Evolutionary conservation across 2,888 invertebrate genomes (phyloP), one percentile per base, ranked within the genome.

Genomic region (Lordiphosa andalusiaca): DNA sequence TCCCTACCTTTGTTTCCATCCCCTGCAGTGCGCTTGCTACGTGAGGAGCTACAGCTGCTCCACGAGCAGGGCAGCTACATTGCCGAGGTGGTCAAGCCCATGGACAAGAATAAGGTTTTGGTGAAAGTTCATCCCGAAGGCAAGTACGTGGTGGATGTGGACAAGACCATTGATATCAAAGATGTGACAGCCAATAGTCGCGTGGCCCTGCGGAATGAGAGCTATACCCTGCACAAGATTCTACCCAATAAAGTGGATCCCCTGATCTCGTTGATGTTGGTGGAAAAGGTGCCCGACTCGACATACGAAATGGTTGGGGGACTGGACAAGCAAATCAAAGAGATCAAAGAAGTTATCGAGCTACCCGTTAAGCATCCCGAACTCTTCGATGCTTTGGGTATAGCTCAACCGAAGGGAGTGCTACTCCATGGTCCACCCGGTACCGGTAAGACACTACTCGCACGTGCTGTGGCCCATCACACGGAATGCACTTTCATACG

Each of bases 241-340:
- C 91, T 99, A 16, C 99, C 99, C 0, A 99, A 99, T 90, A 99
- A 99, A 92, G 98, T 99, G 2, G 99, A 99, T 91, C 99, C 99
- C 0, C 91, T 99, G 57, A 99, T 99, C 0, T 98, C 98, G 0
- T 93, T 99, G 63, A 99, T 99, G 99, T 99, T 99, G 99, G 99
- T 99, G 0, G 99, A 99, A 89, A 99, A 99, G 90, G 99, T 99
- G 2, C 99, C 99, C 0, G 99, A 99, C 90, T 99, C 99, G 0
- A 99, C 99, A 0, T 99, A 99, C 87, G 99, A 99, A 91, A 99
- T 99, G 99, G 98, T 99, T 21, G 99, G 99, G 73, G 99, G 99
- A 55, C 91, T 99, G 67, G 99, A 99, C 88, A 99, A 99, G 88
- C 99, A 99, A 91, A 99, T 99, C 53, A 99, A 99, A 89, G 99